Percentiles rank a stretch among this genome's conserved stretches.
Evolutionary conservation across 2,888 invertebrate species (phyloP).

Genomic region (Himalopsyche anomala): DNA sequence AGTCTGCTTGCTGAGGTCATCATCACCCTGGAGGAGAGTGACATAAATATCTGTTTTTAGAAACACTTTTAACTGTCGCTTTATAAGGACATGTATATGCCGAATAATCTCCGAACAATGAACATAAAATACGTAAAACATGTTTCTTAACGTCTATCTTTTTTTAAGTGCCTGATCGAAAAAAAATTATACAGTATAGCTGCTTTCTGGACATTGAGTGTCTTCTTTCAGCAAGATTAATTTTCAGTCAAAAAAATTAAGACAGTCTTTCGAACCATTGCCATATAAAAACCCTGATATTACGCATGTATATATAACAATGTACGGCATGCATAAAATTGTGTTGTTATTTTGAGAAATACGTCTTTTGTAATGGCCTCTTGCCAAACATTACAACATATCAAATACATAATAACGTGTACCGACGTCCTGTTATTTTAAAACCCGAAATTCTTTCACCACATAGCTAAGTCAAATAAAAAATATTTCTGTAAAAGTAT

Average conservation of each 20-base stretch:
- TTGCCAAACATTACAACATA: constrained; percentile 35
- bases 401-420: constrained; percentile 39
- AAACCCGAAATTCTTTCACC: constrained; percentile 5
- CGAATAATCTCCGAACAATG: too few species aligned
- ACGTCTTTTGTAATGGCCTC: constrained; percentile 34
- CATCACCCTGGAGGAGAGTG: not conserved
- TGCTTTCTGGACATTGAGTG: not conserved
- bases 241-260: not conserved
- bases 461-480: not conserved
- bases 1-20: not conserved
- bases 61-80: not conserved
- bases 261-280: not conserved
- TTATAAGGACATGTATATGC: too few species aligned
- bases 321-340: constrained; percentile 24
- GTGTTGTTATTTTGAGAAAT: constrained; percentile 28
- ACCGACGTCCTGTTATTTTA: constrained; percentile 1
- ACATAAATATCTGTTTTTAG: not conserved
- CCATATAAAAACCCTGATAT: not conserved
- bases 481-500: too few species aligned
- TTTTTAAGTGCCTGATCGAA: too few species aligned
- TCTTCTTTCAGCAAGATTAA: not conserved
- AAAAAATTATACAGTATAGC: too few species aligned
- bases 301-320: constrained; percentile 17
- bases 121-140: too few species aligned
- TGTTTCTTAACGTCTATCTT: too few species aligned